Evolutionary conservation across 30 jellyfish, hydroid and myxozoan species (phyloP), one percentile per base, ranked within the genome.

Genomic region (Cassiopea xamachana): DNA sequence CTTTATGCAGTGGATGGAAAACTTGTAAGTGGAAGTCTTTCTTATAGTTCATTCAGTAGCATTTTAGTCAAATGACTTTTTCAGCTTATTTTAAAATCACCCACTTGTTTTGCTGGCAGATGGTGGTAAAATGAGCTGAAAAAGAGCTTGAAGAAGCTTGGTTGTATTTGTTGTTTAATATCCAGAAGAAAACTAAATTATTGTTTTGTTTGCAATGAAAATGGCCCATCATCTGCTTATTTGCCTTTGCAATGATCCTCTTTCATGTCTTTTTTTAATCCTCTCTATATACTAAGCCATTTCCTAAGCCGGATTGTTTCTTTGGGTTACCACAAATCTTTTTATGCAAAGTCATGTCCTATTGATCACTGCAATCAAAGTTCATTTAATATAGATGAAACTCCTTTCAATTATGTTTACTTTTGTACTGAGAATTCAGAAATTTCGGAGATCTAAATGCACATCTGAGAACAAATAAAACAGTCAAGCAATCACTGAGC

Each of bases 1-100:
- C 82, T 94, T 55, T 91, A 86, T 84, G 82, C 98, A 2, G 91
- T 91, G 19, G 98, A 90, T 87, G 94, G 98, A 2, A 91, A 89
- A 74, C 90, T 89, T 79, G 98, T 94, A 91, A 83, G 98, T 84
- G 12, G 58, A 19, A 55, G 47, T 70, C 8, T 39, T 73, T 47
- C 12, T n/a, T 69, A 27, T 27, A 27, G 39, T 27, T 27, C 39
- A 27, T 27, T 27, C 39, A 27, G 39, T 27, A 27, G 39, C 39
- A 27, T 27, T 27, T 27, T 27, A 27, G 39, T 27, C 39, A 27
- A 27, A 27, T 27, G 39, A 27, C 39, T 27, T 27, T 27, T 27
- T 27, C 39, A 27, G 39, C 39, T 27, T 27, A 27, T 27, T 27
- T 27, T 27, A 27, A 27, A 27, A 27, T 27, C 39, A 27, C 39